Conservation (phyloP, 2,888 invertebrate species). For the Smittia sp. region DNA sequence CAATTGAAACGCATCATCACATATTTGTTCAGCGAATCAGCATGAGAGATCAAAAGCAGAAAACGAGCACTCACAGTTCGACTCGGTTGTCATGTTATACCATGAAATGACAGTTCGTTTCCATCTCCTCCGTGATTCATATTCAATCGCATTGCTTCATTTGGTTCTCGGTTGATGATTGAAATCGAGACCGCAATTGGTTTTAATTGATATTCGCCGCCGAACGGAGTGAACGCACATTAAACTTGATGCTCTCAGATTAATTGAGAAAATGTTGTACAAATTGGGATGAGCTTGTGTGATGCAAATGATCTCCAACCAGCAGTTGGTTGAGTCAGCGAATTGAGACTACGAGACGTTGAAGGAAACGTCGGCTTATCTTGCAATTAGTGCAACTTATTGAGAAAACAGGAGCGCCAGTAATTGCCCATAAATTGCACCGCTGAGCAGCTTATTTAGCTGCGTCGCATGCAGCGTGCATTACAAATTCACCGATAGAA, state of each 20-base stretch:
- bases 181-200: constrained; percentile 7
- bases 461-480: too few relatives aligned
- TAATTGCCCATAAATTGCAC: too few relatives aligned
- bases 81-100: constrained; percentile 12
- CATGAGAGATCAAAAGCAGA: constrained; percentile 33
- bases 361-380: too few relatives aligned
- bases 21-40: constrained; percentile 25
- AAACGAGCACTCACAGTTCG: background rate
- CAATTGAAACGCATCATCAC: constrained; percentile 19
- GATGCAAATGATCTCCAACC: too few relatives aligned
- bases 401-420: too few relatives aligned
- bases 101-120: constrained; percentile 33
- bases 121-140: background rate
- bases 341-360: too few relatives aligned
- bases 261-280: background rate
- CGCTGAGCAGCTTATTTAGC: too few relatives aligned
- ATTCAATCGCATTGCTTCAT: constrained; percentile 19
- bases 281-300: background rate
- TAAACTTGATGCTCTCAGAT: background rate
- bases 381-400: too few relatives aligned
- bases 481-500: background rate
- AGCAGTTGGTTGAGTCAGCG: too few relatives aligned
- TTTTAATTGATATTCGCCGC: background rate
- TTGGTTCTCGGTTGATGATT: background rate
- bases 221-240: background rate